Evolutionary conservation across 2,888 invertebrate genomes (phyloP), one percentile per base, ranked within the genome.

Genomic region (Coelopa pilipes): DNA sequence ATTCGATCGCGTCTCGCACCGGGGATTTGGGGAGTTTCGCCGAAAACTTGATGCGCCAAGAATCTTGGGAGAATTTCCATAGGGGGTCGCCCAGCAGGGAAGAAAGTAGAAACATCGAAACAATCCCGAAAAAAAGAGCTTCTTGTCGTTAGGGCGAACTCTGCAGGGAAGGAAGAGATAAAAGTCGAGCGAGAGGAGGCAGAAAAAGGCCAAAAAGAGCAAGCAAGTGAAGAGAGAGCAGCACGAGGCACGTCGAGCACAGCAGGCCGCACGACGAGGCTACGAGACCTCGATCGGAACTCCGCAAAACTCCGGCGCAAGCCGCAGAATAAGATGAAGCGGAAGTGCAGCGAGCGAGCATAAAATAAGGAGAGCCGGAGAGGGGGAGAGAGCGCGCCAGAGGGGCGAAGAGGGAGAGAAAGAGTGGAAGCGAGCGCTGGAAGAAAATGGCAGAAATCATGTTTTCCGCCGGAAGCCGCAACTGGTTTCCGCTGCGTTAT

Each of bases 401-500:
- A 53, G 13, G 10, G 34, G 34, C 34, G 12, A 53, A 34, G 53
- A 50, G 34, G 21, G 21, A 47, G 7, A 2, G 19, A 13, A n/a
- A 49, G 50, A 66, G 24, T 7, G n/a, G 2, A 53, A 15, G 53
- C n/a, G 53, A 15, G 53, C 3, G n/a, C 4, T 13, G n/a, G 4
- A 53, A 49, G 60, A 60, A 69, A 70, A 60, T 60, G 59, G 60
- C 47, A 60, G 59, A 65, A 71, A 71, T 46, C 71, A 34, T 46
- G 71, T 46, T 65, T 65, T 21, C 55, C 71, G 65, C 62, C 70
- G 65, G 71, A 71, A 46, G 55, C 65, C 63, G 50, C 70, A 53
- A 45, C 65, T 47, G 63, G 55, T 65, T 71, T 71, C 71, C 71
- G 71, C 17, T 71, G 49, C 59, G 60, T 47, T 60, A 9, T 21